A percentile compares a stretch with the other conserved stretches of the same genome.
Evolutionary conservation across 1,140 invertebrate genomes (phyloP).

Genomic region (Neodiprion virginianus): DNA sequence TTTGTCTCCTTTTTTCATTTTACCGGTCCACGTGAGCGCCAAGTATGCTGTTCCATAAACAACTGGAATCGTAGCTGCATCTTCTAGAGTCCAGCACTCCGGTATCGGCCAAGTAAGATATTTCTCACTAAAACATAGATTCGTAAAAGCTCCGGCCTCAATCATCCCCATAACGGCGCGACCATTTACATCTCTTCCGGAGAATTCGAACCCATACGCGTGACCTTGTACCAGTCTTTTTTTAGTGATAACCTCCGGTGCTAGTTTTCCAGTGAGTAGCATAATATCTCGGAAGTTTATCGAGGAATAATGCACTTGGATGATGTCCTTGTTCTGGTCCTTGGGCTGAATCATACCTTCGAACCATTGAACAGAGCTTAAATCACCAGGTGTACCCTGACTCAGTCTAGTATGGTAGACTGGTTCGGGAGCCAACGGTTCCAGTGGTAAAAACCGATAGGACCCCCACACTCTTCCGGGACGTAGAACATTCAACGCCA

Average conservation of each 20-base stretch:
- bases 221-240: constrained; percentile 68
- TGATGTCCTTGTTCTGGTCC: constrained; percentile 48
- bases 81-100: constrained; percentile 81
- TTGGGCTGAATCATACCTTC: constrained; percentile 62
- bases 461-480: constrained; percentile 78
- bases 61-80: constrained; percentile 88
- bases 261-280: constrained; percentile 77
- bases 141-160: constrained; percentile 65
- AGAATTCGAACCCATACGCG: constrained; percentile 77
- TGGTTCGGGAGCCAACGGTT: constrained; percentile 52
- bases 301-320: constrained; percentile 69
- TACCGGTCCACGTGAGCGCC: constrained; percentile 68
- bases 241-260: constrained; percentile 66
- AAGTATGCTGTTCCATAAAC: constrained; percentile 88
- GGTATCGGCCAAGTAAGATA: constrained; percentile 80
- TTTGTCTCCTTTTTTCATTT: constrained; percentile 68
- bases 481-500: constrained; percentile 80
- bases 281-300: constrained; percentile 83
- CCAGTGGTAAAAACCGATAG: constrained; percentile 73
- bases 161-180: constrained; percentile 77
- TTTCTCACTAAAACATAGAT: constrained; percentile 66
- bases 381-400: constrained; percentile 79
- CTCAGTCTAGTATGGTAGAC: constrained; percentile 80
- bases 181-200: constrained; percentile 64
- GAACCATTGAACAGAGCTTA: constrained; percentile 86